Percentiles rank a stretch among this genome's conserved stretches.
Conservation (phyloP, 1,140 invertebrate genomes). For the Trypoxylus dichotomus region DNA sequence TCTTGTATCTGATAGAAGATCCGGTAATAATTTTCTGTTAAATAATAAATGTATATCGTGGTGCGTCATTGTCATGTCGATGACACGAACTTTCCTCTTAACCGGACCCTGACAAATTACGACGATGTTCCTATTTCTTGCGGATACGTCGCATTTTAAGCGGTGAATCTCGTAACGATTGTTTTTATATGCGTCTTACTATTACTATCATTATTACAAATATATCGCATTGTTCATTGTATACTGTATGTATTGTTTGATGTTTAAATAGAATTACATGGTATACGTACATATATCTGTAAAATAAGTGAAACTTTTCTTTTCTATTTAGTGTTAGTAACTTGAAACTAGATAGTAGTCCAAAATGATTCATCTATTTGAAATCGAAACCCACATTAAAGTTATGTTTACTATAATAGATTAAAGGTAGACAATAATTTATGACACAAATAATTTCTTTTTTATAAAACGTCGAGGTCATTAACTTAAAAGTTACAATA, state of each 20-base stretch:
- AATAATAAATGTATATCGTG: not conserved
- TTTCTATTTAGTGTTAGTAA: no score
- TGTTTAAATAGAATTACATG: not conserved
- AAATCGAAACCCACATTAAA: no score
- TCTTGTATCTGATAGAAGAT: not conserved
- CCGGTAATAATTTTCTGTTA: not conserved
- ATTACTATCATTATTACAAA: not conserved
- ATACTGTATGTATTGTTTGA: not conserved
- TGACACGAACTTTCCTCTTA: slow-evolving; percentile 10
- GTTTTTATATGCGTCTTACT: not conserved
- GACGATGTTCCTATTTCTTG: not conserved
- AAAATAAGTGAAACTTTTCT: not conserved
- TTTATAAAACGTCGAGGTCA: no score
- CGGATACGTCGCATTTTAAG: not conserved
- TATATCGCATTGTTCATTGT: not conserved
- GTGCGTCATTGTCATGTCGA: slow-evolving; percentile 6
- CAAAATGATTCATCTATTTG: no score
- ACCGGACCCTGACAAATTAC: slow-evolving; percentile 7
- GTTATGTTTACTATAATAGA: no score
- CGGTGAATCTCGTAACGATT: not conserved
- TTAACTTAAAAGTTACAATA: no score
- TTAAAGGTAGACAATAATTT: no score
- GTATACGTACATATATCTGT: not conserved
- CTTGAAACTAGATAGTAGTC: no score
- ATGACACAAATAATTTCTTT: no score